Percentiles rank a stretch among this genome's conserved stretches.
These are phyloP conservation scores for Mastomys coucha DNA, from an alignment of 2,113 vertebrate species.

Conservation along the genomic window DNA sequence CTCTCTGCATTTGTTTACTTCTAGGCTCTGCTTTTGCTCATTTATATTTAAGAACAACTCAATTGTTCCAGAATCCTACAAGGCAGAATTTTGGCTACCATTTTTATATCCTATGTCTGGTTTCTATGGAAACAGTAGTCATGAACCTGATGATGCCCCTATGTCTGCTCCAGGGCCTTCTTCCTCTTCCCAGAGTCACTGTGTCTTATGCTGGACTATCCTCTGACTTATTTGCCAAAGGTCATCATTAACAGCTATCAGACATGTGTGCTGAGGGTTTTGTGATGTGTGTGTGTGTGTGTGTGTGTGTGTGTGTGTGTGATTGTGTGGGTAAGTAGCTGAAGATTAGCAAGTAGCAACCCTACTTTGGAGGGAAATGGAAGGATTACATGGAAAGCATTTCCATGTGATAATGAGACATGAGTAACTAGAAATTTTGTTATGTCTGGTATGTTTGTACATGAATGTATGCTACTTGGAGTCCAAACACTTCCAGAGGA, in stretches of 20 bases:
- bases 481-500: not conserved
- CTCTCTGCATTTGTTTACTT: constrained; percentile 76
- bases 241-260: not conserved
- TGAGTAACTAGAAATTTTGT: not conserved
- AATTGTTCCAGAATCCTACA: not conserved
- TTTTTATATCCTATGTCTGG: not conserved
- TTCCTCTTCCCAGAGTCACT: not conserved
- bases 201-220: not conserved
- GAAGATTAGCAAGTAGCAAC: not conserved
- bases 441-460: not conserved
- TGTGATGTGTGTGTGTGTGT: not conserved
- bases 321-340: not conserved
- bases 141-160: not conserved
- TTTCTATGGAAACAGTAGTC: not conserved
- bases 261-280: not conserved
- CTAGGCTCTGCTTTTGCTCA: constrained; percentile 32
- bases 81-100: not conserved
- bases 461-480: not conserved
- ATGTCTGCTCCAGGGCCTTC: not conserved
- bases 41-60: not conserved
- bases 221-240: not conserved
- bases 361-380: not conserved
- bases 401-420: not conserved
- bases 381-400: not conserved
- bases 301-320: not conserved